Conservation (phyloP, 2,888 invertebrate genomes). For the Argyresthia albistria region DNA sequence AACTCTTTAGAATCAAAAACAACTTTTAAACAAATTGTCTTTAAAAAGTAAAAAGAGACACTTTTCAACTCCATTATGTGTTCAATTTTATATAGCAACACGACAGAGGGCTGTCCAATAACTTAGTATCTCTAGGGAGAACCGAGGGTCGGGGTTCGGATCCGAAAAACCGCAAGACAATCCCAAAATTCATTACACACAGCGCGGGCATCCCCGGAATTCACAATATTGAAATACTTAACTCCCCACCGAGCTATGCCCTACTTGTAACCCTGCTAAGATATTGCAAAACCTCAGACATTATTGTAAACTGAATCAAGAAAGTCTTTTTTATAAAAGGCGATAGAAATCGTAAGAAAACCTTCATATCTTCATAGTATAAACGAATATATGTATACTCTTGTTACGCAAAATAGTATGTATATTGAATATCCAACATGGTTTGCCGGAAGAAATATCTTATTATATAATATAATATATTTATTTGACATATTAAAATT, state of each 20-base stretch:
- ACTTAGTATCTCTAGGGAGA: constrained; percentile 19
- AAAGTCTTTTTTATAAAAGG: not conserved
- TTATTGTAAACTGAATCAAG: constrained; percentile 41
- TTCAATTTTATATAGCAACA: not conserved
- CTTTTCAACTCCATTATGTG: not conserved
- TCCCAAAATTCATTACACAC: constrained; percentile 68
- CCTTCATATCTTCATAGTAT: no score
- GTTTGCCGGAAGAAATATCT: no score
- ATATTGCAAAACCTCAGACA: constrained; percentile 38
- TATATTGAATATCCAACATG: no score
- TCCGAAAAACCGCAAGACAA: constrained; percentile 66
- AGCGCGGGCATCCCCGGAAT: constrained; percentile 61
- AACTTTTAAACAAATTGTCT: constrained; percentile 24
- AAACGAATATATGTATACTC: no score
- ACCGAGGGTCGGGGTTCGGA: constrained; percentile 25
- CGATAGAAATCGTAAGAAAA: no score
- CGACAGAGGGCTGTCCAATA: not conserved
- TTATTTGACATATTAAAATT: no score
- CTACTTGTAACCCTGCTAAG: constrained; percentile 18
- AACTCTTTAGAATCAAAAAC: constrained; percentile 8
- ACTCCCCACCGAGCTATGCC: constrained; percentile 19
- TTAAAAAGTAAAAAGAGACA: constrained; percentile 13
- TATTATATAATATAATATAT: no score
- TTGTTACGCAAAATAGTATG: no score
- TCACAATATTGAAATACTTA: constrained; percentile 67